These are phyloP conservation scores for Seladonia tumulorum DNA, from an alignment of 2,888 invertebrate species.

Conservation along the genomic window DNA sequence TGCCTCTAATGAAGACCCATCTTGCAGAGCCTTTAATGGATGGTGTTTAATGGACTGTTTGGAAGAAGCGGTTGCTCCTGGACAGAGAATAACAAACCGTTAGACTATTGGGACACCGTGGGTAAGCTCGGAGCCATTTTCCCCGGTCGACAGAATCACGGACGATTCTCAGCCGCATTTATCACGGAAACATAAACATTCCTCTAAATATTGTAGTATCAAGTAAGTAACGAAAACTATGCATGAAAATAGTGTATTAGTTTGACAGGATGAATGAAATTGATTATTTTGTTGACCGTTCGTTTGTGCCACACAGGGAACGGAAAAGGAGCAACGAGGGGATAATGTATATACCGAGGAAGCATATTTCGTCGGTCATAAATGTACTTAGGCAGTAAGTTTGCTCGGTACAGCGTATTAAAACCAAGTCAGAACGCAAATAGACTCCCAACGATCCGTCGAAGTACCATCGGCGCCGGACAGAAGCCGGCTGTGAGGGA, in stretches of 20 bases:
- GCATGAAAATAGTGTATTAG: neutral
- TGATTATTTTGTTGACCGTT: neutral
- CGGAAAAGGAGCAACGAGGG: neutral
- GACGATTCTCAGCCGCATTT: neutral
- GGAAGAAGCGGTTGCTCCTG: neutral
- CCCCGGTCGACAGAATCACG: neutral
- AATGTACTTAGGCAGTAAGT: slow-evolving; percentile 32
- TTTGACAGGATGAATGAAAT: neutral
- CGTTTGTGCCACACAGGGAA: neutral
- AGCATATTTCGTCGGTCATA: slow-evolving; percentile 34
- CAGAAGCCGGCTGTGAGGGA: slow-evolving; percentile 46
- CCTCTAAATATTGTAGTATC: neutral
- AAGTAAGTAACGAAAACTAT: neutral
- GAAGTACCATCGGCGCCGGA: slow-evolving; percentile 70
- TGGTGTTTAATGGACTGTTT: neutral
- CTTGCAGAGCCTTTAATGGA: neutral
- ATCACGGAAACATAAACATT: neutral
- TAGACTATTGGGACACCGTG: neutral
- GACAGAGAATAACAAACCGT: slow-evolving; percentile 6
- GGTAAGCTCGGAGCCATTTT: neutral
- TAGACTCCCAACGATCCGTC: slow-evolving; percentile 72
- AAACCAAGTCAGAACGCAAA: slow-evolving; percentile 69
- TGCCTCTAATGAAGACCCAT: neutral
- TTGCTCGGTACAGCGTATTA: slow-evolving; percentile 38
- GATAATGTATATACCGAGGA: neutral